Base-by-base conservation (phyloP, 2,797 vertebrate species). In the Antennarius maculatus region DNA sequence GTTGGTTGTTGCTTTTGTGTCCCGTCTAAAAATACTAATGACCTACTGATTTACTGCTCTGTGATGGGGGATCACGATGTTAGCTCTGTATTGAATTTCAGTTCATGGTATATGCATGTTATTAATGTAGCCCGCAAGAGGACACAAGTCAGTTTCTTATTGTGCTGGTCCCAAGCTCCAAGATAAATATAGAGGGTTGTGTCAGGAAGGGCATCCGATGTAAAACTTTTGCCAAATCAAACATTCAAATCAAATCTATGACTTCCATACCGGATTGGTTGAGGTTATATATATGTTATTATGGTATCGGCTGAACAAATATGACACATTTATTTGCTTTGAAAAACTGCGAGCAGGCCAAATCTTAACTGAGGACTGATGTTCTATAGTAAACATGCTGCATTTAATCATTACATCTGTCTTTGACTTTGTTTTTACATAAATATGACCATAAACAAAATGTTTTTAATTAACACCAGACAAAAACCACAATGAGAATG, bases 21-120 rank as follows among this genome's bases (percentile, higher is more conserved):
- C 10, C 29, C 5, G 9, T 57, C 60, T 48, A 71, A 49, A 13
- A 57, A 53, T 12, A 29, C 15, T 53, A 41, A 15, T 58, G 27
- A 69, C 13, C 48, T 12, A 17, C 37, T 74, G 75, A 80, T 79
- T 70, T 69, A 81, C 55, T 49, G 45, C 57, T 42, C 58, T 60
- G 6, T 17, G 29, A 48, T 41, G 34, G 7, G 5, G n/a, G 34
- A 31, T 54, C 16, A 61, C 18, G 61, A 7, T 31, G 15, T 46
- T 50, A 34, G 17, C 14, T 11, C 11, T 53, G 13, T 29, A 23
- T 2, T 73, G 16, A 39, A 48, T 63, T 71, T 62, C 16, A 54
- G 27, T 18, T 28, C 11, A 6, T n/a, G 16, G 5, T 51, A 47
- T 48, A 53, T 14, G 45, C 0, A 9, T 29, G 42, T 50, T 46